phyloP scores from a whole-genome alignment of 2,888 invertebrate species.

The Galerucella nymphaeae region DNA sequence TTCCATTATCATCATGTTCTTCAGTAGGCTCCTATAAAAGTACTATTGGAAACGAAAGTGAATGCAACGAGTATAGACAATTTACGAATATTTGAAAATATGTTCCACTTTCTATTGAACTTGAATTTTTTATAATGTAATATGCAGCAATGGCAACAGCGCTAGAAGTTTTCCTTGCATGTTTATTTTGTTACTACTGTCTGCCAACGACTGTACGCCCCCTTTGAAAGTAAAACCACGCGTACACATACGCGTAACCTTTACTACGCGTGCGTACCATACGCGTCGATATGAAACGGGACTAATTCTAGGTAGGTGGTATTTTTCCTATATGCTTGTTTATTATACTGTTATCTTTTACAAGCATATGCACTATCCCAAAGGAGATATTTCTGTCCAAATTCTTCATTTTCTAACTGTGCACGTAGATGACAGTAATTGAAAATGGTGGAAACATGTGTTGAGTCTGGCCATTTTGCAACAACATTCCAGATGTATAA shows the following conservation, averaged over 20 bases:
- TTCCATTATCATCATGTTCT: conserved; percentile 12
- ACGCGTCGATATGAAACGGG: conserved; percentile 12
- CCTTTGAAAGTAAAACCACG: conserved; percentile 12
- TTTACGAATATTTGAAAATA: background rate
- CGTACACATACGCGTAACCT: conserved; percentile 10
- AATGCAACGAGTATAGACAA: conserved; percentile 15
- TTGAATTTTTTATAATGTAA: too few species aligned
- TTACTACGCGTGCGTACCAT: conserved; percentile 16
- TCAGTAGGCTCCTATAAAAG: conserved; percentile 4
- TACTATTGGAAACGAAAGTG: conserved; percentile 7
- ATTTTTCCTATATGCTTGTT: too few species aligned
- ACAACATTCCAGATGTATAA: too few species aligned
- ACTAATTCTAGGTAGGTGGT: too few species aligned
- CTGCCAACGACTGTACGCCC: conserved; percentile 8
- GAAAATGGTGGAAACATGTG: too few species aligned
- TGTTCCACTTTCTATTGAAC: conserved; percentile 5
- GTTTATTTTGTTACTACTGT: conserved; percentile 9
- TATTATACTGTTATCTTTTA: too few species aligned
- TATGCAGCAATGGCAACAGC: conserved; percentile 17
- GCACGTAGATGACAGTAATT: too few species aligned
- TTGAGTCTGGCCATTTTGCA: too few species aligned
- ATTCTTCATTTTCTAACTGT: too few species aligned
- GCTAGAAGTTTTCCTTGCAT: conserved; percentile 15
- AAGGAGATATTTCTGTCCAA: too few species aligned
- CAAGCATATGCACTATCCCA: too few species aligned